These are phyloP conservation scores for Odontothrips loti DNA, from an alignment of 2,888 invertebrate genomes.

Conservation along the genomic window DNA sequence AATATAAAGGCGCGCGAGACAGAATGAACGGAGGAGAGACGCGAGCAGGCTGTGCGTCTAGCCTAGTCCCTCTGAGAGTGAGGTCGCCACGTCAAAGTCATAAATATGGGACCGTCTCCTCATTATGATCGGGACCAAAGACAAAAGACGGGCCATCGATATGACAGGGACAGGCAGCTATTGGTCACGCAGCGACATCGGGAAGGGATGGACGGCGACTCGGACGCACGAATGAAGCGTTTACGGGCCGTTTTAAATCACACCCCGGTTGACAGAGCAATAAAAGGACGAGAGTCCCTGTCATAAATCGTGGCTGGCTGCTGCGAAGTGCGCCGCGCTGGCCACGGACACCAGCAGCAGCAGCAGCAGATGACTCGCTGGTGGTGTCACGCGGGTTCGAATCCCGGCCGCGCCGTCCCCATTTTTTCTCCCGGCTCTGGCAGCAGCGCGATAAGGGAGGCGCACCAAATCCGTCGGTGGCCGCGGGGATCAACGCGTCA, in stretches of 20 bases:
- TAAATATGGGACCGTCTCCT: not conserved
- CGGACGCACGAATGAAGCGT: not conserved
- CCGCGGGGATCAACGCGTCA: not conserved
- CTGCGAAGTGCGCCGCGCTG: not conserved
- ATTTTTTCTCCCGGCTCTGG: not conserved
- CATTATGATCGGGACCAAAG: not conserved
- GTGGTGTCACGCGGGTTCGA: not conserved
- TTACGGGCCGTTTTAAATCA: slow-evolving; percentile 1
- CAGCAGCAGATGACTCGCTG: not conserved
- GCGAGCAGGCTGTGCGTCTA: not conserved
- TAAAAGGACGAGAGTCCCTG: not conserved
- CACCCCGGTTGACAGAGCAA: not conserved
- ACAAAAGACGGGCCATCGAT: not conserved
- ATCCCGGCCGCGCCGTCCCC: not conserved
- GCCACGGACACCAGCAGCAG: not conserved
- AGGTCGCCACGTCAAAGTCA: no score
- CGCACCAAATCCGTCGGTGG: not conserved
- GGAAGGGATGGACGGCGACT: not conserved
- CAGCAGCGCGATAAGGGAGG: not conserved
- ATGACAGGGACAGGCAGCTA: no score
- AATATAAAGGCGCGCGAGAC: not conserved
- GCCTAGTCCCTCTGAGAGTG: no score
- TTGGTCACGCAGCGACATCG: no score
- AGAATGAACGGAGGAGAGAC: not conserved
- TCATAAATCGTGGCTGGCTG: not conserved